phyloP scores from a whole-genome alignment of 2,113 vertebrate genomes.

The Myanophis thanlyinensis region DNA sequence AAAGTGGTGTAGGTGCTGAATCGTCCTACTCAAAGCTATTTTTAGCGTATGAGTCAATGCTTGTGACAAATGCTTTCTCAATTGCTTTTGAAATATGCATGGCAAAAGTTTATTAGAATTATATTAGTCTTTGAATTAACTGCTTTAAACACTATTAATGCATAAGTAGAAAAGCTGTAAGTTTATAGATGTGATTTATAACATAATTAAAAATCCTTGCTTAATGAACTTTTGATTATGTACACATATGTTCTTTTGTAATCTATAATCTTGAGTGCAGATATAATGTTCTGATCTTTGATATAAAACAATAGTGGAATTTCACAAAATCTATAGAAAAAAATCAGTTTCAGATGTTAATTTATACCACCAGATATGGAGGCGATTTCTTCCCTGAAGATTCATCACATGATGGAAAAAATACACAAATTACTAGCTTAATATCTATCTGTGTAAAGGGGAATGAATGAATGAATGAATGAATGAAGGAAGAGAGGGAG shows the following conservation, averaged over 20 bases:
- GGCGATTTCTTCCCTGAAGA: neutral
- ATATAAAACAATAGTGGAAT: constrained; percentile 5
- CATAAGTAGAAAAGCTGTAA: neutral
- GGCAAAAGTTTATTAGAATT: constrained; percentile 36
- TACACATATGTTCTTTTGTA: neutral
- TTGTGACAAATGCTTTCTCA: constrained; percentile 51
- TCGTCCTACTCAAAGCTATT: constrained; percentile 56
- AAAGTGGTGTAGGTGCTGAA: constrained; percentile 46
- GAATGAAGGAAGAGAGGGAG: too few species aligned
- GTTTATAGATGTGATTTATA: neutral
- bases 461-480: too few species aligned
- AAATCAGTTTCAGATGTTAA: constrained; percentile 6
- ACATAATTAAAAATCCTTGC: neutral
- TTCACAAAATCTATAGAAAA: constrained; percentile 4
- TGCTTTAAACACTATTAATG: neutral
- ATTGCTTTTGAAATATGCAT: constrained; percentile 47
- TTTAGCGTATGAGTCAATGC: constrained; percentile 51
- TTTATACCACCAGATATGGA: neutral
- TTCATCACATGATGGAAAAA: neutral
- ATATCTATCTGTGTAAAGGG: neutral
- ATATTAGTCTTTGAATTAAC: neutral
- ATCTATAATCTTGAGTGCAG: neutral
- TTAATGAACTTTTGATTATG: neutral
- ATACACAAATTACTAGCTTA: neutral
- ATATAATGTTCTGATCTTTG: neutral